Percentiles rank a stretch among this genome's conserved stretches.
phyloP scores from a whole-genome alignment of 2,797 vertebrate species.

The Coluber constrictor region DNA sequence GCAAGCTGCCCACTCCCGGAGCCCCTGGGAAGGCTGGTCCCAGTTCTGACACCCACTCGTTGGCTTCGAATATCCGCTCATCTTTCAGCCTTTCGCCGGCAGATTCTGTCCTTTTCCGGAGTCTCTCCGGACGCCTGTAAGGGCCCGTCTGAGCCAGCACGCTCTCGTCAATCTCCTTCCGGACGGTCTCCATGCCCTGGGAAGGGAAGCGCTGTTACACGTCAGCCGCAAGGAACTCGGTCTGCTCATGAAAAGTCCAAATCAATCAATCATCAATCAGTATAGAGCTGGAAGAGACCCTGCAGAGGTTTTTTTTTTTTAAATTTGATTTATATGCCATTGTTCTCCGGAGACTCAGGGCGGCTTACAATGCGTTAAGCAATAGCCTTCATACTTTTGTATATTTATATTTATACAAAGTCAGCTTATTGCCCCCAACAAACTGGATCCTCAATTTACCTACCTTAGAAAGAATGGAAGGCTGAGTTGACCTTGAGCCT shows the following conservation, averaged over 20 bases:
- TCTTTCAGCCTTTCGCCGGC: constrained; percentile 79
- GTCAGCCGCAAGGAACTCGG: not conserved
- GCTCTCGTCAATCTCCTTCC: constrained; percentile 86
- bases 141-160: constrained; percentile 84
- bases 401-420: too few species aligned
- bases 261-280: too few species aligned
- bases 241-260: not conserved
- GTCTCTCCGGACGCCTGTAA: constrained; percentile 82
- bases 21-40: not conserved
- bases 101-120: constrained; percentile 90
- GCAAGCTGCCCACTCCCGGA: not conserved
- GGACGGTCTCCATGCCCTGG: constrained; percentile 89
- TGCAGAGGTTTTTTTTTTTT: too few species aligned
- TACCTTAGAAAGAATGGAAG: too few species aligned
- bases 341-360: too few species aligned
- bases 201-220: not conserved
- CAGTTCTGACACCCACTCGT: constrained; percentile 78
- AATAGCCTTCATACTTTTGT: too few species aligned
- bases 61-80: constrained; percentile 83
- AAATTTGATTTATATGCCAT: too few species aligned
- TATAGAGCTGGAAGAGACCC: too few species aligned
- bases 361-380: too few species aligned
- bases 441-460: too few species aligned
- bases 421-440: too few species aligned
- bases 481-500: too few species aligned